phyloP scores from a whole-genome alignment of 2,113 vertebrate species.

The Pipra filicauda region DNA sequence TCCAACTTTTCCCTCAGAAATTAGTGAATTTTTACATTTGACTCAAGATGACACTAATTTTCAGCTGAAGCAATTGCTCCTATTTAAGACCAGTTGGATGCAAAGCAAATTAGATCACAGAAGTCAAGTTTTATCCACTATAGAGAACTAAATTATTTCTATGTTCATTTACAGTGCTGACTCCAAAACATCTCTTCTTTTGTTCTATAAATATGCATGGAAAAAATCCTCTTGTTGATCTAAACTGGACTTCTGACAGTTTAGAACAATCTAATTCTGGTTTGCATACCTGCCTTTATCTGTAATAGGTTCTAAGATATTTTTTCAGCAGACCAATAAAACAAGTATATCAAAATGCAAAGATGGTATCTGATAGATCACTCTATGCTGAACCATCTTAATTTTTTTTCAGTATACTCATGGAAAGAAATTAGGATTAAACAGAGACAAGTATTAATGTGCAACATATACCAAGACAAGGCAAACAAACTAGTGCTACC shows the following conservation, averaged over 20 bases:
- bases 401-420: neutral
- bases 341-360: neutral
- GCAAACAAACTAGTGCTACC: neutral
- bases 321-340: neutral
- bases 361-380: neutral
- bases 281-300: neutral
- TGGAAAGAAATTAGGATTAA: neutral
- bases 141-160: neutral
- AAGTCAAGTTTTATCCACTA: neutral
- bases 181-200: constrained; percentile 1
- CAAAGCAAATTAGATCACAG: neutral
- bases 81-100: neutral
- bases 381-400: neutral
- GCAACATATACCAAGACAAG: neutral
- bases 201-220: neutral
- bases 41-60: neutral
- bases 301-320: neutral
- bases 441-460: neutral
- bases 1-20: neutral
- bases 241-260: neutral
- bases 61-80: neutral
- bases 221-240: neutral
- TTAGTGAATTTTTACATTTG: neutral
- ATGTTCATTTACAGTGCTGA: neutral
- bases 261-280: neutral